phyloP scores from a whole-genome alignment of 2,113 vertebrate genomes.

The Amblyopsis rosae region DNA sequence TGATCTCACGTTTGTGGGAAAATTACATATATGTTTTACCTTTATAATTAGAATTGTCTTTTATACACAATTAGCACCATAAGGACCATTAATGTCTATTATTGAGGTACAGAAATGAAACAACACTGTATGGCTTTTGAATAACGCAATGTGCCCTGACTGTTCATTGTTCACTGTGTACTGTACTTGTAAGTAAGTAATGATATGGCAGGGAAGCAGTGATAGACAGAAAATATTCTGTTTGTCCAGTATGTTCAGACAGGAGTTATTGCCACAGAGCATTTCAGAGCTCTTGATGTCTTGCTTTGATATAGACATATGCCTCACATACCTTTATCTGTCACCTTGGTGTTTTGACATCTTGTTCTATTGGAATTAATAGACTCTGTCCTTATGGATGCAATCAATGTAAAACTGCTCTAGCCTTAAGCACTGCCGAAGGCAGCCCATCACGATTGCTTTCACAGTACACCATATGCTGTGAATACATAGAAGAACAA shows the following conservation, averaged over 20 bases:
- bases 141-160: conserved; percentile 36
- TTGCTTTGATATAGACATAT: neutral
- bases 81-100: too few relatives aligned
- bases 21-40: too few relatives aligned
- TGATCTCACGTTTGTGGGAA: too few relatives aligned
- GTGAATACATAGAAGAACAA: neutral
- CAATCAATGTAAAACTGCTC: neutral
- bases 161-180: conserved; percentile 1
- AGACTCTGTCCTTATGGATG: neutral
- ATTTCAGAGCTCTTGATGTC: neutral
- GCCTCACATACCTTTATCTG: neutral
- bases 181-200: conserved; percentile 38
- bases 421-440: neutral
- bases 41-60: too few relatives aligned
- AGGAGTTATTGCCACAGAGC: neutral
- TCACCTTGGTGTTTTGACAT: neutral
- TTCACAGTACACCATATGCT: neutral
- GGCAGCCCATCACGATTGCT: neutral
- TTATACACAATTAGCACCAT: too few relatives aligned
- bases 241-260: conserved; percentile 4
- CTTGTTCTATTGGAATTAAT: neutral
- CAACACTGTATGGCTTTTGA: neutral
- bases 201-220: conserved; percentile 10
- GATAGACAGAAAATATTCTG: conserved; percentile 9
- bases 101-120: too few relatives aligned